Conservation (phyloP, 2,113 vertebrate genomes). For the Rhagologus leucostigma region DNA sequence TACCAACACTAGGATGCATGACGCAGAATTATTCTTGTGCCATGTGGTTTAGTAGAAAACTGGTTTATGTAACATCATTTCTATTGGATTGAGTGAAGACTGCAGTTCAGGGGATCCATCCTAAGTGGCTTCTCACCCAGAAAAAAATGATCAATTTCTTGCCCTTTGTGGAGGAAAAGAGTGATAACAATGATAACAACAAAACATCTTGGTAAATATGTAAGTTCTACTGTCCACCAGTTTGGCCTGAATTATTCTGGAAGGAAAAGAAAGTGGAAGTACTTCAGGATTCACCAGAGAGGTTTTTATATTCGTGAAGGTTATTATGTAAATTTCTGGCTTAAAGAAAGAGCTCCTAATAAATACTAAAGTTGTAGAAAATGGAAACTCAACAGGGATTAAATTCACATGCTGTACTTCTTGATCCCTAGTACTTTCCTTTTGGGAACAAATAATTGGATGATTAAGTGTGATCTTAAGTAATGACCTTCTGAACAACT, state of each 20-base stretch:
- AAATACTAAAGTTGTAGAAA: conserved; percentile 6
- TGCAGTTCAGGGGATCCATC: not conserved
- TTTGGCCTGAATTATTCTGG: not conserved
- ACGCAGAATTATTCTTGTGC: not conserved
- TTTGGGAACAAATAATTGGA: conserved; percentile 35
- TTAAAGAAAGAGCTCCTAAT: not conserved
- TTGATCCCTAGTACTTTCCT: not conserved
- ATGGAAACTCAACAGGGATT: not conserved
- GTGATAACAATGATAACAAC: not conserved
- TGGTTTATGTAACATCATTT: not conserved
- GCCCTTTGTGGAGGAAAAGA: not conserved
- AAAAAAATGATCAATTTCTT: not conserved
- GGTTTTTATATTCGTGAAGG: not conserved
- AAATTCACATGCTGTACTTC: not conserved
- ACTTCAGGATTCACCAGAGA: not conserved
- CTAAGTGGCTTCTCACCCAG: not conserved
- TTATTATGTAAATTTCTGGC: not conserved
- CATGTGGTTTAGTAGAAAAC: not conserved
- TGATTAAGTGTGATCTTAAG: conserved; percentile 41
- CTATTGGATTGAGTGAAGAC: not conserved
- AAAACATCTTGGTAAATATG: not conserved
- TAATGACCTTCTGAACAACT: conserved; percentile 45
- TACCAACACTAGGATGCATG: not conserved
- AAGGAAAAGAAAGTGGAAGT: not conserved
- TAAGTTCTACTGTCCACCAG: not conserved